Evolutionary conservation across 2,797 vertebrate species (phyloP), one percentile per base, ranked within the genome.

Genomic region (Trachops cirrhosus): DNA sequence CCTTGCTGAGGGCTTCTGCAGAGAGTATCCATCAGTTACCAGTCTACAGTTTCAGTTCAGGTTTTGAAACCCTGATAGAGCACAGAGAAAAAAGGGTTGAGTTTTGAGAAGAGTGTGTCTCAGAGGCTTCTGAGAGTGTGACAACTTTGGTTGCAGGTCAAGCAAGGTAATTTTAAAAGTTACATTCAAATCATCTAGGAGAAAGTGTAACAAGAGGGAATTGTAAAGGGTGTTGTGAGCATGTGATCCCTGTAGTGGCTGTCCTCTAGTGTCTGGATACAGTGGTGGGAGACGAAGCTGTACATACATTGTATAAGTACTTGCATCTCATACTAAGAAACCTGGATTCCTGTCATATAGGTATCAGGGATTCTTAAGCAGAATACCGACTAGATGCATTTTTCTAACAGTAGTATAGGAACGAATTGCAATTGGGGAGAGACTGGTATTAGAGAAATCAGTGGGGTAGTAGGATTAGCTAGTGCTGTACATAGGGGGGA

Each of bases 31-130:
- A n/a, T 83, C 82, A 71, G 71, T 80, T 75, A 39, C 26, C 52
- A 50, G 32, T 37, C 26, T 52, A 9, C n/a, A 75, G 68, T 50
- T 89, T 48, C 67, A 39, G 4, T 92, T 86, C 77, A 79, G 6
- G 62, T 86, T 96, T 92, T 86, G 54, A 71, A 86, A 92, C 70
- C 21, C 57, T 86, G 24, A 50, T 73, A 84, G 29, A 67, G n/a
- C 26, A 82, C 29, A 64, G 26, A 71, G 34, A 16, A 77, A 67
- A 77, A 67, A 77, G 44, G 8, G 12, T 54, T 62, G n/a, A 62
- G 29, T 86, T 94, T 94, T 91, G 22, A 75, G 37, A 80, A 10
- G 6, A 18, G 22, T 87, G 1, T 93, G 59, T 84, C 54, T 86
- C 41, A 74, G 79, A 77, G 39, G 22, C 48, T 73, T 86, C n/a